Evolutionary conservation across 2,888 invertebrate species (phyloP).

Genomic region (Cheilosia grossa): DNA sequence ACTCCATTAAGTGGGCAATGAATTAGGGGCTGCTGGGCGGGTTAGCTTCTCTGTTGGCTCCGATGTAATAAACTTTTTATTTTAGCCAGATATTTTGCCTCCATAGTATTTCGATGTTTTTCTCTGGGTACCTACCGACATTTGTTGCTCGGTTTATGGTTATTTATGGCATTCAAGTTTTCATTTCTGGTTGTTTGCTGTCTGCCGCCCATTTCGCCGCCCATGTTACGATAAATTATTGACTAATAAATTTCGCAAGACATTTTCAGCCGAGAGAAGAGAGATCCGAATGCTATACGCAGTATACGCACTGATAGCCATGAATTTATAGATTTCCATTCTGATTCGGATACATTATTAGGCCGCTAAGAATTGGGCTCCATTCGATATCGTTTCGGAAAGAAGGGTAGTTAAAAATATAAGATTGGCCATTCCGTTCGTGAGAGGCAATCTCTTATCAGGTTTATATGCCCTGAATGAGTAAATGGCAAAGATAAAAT

Average conservation of each 20-base stretch:
- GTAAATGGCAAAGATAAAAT: conserved; percentile 19
- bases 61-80: conserved; percentile 45
- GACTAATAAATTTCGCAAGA: conserved; percentile 48
- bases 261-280: conserved; percentile 10
- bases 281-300: background rate
- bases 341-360: conserved; percentile 32
- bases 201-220: conserved; percentile 17
- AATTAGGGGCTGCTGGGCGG: conserved; percentile 18
- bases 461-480: conserved; percentile 8
- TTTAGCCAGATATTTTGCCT: conserved; percentile 25
- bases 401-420: conserved; percentile 48
- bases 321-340: conserved; percentile 44
- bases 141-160: conserved; percentile 59
- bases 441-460: conserved; percentile 24
- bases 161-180: conserved; percentile 61
- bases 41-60: conserved; percentile 1
- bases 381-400: conserved; percentile 34
- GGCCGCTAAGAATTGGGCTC: conserved; percentile 20
- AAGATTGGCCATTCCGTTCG: conserved; percentile 51
- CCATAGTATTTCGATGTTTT: conserved; percentile 21
- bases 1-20: conserved; percentile 46
- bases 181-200: conserved; percentile 16
- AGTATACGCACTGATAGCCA: conserved; percentile 12
- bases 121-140: conserved; percentile 17
- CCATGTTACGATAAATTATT: conserved; percentile 48